Percentiles rank a stretch among this genome's conserved stretches.
Evolutionary conservation across 1,140 invertebrate genomes (phyloP).

Genomic region (Papilio machaon): DNA sequence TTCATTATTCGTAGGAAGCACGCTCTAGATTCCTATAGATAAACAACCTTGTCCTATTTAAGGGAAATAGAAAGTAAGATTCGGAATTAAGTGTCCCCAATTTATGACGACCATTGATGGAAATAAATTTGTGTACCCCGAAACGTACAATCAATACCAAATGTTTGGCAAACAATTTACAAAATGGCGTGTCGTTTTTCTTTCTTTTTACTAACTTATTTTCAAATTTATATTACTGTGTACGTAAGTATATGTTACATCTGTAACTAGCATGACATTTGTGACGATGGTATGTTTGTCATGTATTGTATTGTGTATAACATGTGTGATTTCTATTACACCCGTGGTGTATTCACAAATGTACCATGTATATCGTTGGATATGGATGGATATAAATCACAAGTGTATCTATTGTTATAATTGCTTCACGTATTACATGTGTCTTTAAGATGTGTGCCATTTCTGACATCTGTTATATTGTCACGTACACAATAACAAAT

Average conservation of each 20-base stretch:
- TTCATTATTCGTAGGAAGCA: neutral
- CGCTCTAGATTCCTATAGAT: neutral
- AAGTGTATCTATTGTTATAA: too few species aligned
- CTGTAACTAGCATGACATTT: too few species aligned
- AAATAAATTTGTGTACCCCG: neutral
- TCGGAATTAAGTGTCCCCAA: conserved; percentile 8
- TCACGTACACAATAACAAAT: too few species aligned
- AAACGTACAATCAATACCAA: neutral
- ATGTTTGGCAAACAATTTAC: neutral
- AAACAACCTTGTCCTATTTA: conserved; percentile 13
- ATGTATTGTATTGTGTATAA: too few species aligned
- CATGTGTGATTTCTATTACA: too few species aligned
- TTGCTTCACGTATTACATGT: too few species aligned
- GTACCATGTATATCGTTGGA: too few species aligned
- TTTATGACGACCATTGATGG: neutral
- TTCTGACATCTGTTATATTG: too few species aligned
- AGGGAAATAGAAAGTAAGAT: neutral
- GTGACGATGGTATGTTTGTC: too few species aligned
- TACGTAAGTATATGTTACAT: neutral
- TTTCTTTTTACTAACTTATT: neutral
- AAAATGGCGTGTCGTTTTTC: neutral
- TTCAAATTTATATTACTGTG: neutral
- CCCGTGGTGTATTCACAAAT: too few species aligned
- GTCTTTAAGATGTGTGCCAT: too few species aligned
- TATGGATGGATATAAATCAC: too few species aligned